Evolutionary conservation across 64 coral and sea anemone genomes (phyloP).

Genomic region (Trachythela sp.): DNA sequence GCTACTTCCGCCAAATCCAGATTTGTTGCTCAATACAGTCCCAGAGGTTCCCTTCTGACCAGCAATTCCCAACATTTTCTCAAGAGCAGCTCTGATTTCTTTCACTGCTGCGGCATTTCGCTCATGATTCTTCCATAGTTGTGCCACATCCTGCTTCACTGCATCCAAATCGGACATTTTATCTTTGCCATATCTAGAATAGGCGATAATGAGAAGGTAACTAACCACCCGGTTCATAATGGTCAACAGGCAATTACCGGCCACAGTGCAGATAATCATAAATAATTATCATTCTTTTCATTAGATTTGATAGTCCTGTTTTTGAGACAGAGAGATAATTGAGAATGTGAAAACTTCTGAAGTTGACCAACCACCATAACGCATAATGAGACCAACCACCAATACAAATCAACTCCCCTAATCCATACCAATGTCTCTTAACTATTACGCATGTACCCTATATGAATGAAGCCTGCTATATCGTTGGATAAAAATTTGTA

Average conservation of each 20-base stretch:
- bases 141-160: neutral
- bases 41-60: neutral
- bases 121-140: slow-evolving; percentile 8
- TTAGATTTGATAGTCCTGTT: no score
- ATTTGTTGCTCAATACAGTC: neutral
- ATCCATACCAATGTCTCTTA: no score
- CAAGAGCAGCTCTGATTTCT: slow-evolving; percentile 2
- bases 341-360: no score
- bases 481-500: no score
- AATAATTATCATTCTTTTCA: no score
- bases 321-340: no score
- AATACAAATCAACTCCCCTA: no score
- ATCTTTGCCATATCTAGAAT: slow-evolving; percentile 10
- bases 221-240: neutral
- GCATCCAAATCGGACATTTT: slow-evolving; percentile 17
- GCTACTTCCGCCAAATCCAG: neutral
- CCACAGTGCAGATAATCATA: no score
- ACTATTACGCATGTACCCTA: no score
- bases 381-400: no score
- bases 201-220: neutral
- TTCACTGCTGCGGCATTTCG: neutral
- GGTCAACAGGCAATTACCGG: neutral
- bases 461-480: no score
- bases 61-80: slow-evolving; percentile 1
- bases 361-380: no score